Percentiles rank a stretch among this genome's conserved stretches.
Conservation (phyloP, 2,113 vertebrate genomes). For the Bos javanicus region DNA sequence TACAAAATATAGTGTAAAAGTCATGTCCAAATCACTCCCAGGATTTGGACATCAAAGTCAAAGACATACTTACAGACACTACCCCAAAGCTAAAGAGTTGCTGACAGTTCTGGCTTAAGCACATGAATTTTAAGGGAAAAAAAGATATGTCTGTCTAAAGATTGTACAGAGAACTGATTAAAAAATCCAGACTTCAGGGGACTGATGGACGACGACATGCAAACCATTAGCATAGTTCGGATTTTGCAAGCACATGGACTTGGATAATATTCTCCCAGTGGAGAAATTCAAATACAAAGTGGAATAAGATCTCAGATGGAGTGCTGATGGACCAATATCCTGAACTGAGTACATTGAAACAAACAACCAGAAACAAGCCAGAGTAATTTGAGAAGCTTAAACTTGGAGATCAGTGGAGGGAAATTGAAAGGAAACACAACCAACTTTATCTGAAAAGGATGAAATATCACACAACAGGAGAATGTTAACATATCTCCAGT, state of each 20-base stretch:
- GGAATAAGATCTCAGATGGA: background rate
- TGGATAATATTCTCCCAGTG: background rate
- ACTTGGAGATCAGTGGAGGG: background rate
- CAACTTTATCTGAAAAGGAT: background rate
- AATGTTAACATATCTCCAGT: background rate
- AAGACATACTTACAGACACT: background rate
- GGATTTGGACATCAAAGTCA: background rate
- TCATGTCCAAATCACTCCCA: background rate
- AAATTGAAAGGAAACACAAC: background rate
- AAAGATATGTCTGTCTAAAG: background rate
- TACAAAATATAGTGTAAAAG: background rate
- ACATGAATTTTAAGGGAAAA: background rate
- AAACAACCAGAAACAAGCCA: background rate
- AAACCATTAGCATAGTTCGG: background rate
- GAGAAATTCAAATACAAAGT: background rate
- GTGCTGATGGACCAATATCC: background rate
- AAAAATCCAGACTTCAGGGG: background rate
- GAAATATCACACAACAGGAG: accelerated
- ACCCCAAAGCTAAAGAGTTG: background rate
- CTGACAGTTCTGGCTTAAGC: background rate
- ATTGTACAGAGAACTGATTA: background rate
- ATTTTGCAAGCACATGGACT: background rate
- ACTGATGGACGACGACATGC: background rate
- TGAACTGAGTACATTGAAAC: background rate
- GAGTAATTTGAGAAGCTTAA: background rate